Evolutionary conservation across 2,113 vertebrate species (phyloP).

Genomic region (Helogale parvula): DNA sequence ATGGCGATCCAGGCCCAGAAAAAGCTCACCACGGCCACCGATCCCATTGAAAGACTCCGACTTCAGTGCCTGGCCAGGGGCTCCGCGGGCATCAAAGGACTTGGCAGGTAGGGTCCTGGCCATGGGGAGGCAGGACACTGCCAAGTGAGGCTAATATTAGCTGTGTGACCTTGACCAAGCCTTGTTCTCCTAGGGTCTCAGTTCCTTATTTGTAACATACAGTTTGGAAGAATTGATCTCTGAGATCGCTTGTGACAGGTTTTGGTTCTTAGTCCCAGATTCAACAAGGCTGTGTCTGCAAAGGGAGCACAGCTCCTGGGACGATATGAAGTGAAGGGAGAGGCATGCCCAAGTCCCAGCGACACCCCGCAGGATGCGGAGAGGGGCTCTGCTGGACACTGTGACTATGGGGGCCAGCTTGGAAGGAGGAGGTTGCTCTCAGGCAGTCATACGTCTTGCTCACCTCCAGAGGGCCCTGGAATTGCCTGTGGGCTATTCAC

Average conservation of each 20-base stretch:
- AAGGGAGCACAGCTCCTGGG: too few species aligned
- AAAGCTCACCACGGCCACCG: slow-evolving; percentile 81
- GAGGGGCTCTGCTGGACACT: neutral
- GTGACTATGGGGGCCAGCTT: too few species aligned
- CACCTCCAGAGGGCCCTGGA: neutral
- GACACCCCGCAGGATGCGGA: neutral
- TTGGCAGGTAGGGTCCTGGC: slow-evolving; percentile 87
- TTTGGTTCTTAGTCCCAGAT: neutral
- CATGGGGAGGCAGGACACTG: rapidly evolving
- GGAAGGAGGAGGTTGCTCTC: neutral
- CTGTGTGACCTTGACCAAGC: neutral
- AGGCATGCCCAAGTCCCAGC: rapidly evolving
- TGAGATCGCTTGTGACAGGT: neutral
- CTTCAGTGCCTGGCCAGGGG: slow-evolving; percentile 92
- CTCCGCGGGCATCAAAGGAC: slow-evolving; percentile 95
- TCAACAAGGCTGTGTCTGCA: neutral
- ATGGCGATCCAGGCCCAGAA: slow-evolving; percentile 90
- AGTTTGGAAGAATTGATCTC: neutral
- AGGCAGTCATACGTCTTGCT: neutral
- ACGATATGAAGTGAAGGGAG: neutral
- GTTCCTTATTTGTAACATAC: neutral
- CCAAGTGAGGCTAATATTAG: neutral
- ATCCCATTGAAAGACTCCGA: slow-evolving; percentile 91
- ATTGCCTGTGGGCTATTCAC: neutral
- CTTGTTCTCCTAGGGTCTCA: neutral